These are phyloP conservation scores for Subanguina moxae DNA, from an alignment of 1,140 invertebrate species.

Conservation along the genomic window DNA sequence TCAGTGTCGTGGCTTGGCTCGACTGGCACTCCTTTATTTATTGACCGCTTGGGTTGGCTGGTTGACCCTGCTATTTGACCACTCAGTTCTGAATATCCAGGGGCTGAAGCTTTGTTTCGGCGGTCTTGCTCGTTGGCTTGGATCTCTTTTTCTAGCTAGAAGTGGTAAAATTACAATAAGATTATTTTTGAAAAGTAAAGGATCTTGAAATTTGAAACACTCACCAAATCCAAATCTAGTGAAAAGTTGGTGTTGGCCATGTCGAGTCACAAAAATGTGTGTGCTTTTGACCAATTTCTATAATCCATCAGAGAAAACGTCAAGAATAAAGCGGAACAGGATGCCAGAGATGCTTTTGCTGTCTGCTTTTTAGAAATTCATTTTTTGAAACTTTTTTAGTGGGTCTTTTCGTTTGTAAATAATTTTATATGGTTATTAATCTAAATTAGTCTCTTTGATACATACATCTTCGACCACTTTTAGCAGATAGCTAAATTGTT, in stretches of 20 bases:
- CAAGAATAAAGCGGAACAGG: too few species aligned
- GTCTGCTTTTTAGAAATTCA: not conserved
- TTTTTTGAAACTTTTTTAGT: not conserved
- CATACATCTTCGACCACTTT: too few species aligned
- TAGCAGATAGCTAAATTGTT: too few species aligned
- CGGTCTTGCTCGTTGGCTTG: slow-evolving; percentile 47
- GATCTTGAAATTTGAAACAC: not conserved
- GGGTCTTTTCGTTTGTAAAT: not conserved
- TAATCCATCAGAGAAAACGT: not conserved
- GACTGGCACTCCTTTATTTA: slow-evolving; percentile 5
- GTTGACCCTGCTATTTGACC: slow-evolving; percentile 48
- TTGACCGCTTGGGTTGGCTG: slow-evolving; percentile 8
- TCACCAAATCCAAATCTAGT: slow-evolving; percentile 7
- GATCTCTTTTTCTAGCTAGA: slow-evolving; percentile 56
- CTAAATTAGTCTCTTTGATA: too few species aligned
- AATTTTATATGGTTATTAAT: too few species aligned
- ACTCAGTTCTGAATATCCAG: slow-evolving; percentile 40
- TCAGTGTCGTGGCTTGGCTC: slow-evolving; percentile 43
- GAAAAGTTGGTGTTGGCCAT: slow-evolving; percentile 15
- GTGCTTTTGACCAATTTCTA: not conserved
- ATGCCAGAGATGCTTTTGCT: too few species aligned
- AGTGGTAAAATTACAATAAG: not conserved
- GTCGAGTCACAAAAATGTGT: not conserved
- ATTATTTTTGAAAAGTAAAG: not conserved
- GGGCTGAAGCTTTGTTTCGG: slow-evolving; percentile 3